These are phyloP conservation scores for Nesogale talazaci DNA, from an alignment of 2,113 vertebrate species.

Conservation along the genomic window DNA sequence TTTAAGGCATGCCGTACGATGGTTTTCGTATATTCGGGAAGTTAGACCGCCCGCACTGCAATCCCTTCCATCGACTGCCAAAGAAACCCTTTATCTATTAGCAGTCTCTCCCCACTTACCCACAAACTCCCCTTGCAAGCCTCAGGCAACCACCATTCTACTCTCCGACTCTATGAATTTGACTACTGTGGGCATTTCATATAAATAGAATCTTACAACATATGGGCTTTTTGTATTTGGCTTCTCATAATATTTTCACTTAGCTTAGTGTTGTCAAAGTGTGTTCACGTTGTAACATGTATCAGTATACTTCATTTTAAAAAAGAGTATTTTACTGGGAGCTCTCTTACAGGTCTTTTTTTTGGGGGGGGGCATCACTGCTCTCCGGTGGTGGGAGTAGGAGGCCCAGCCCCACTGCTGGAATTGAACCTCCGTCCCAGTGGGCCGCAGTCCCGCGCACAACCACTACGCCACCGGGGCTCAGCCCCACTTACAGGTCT, in stretches of 20 bases:
- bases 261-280: not conserved
- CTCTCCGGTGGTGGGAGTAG: no score
- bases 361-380: no score
- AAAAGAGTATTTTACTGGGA: no score
- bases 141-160: not conserved
- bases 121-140: not conserved
- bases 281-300: not conserved
- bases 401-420: no score
- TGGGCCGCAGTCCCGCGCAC: no score
- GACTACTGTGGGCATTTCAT: not conserved
- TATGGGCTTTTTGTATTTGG: not conserved
- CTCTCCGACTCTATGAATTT: not conserved
- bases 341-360: no score
- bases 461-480: no score
- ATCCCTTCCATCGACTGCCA: slow-evolving; percentile 1
- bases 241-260: not conserved
- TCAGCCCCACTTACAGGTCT: no score
- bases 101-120: not conserved
- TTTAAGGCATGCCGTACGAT: not conserved
- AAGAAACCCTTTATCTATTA: not conserved
- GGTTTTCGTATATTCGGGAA: no score
- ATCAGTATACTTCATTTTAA: not conserved
- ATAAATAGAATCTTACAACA: not conserved
- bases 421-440: no score
- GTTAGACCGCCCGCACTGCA: not conserved